These are phyloP conservation scores for Pseudorectes ferrugineus DNA, from an alignment of 2,113 vertebrate genomes.

Conservation along the genomic window DNA sequence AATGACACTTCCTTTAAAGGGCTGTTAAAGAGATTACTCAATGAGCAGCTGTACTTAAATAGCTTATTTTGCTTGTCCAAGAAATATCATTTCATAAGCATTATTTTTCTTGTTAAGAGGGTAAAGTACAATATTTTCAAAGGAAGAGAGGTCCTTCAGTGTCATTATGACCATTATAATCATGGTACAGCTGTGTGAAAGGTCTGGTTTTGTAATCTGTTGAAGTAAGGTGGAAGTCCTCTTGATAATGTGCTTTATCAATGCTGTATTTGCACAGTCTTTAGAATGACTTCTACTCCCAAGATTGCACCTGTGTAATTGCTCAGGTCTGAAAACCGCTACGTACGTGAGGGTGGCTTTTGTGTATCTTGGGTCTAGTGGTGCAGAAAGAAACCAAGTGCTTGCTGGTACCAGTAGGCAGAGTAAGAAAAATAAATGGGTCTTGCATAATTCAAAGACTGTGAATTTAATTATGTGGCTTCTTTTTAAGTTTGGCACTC, in stretches of 20 bases:
- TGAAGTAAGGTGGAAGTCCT: not conserved
- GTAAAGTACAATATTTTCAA: not conserved
- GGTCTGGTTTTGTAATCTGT: not conserved
- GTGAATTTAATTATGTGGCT: not conserved
- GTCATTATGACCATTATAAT: not conserved
- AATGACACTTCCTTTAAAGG: not conserved
- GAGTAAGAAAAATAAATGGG: not conserved
- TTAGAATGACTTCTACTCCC: not conserved
- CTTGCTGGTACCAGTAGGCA: not conserved
- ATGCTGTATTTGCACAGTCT: not conserved
- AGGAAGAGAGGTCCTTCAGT: not conserved
- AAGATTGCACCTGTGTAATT: not conserved
- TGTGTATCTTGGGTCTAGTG: not conserved
- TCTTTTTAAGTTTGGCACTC: not conserved
- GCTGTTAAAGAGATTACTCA: not conserved
- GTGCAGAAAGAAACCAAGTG: not conserved
- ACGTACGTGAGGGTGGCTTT: not conserved
- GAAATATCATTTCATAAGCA: not conserved
- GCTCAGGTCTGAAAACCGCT: not conserved
- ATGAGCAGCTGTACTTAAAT: not conserved
- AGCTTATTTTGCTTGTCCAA: not conserved
- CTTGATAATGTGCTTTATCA: not conserved
- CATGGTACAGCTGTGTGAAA: not conserved
- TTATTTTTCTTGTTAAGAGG: not conserved
- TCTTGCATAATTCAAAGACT: not conserved